Percentiles rank a stretch among this genome's conserved stretches.
These are phyloP conservation scores for Seriola aureovittata DNA, from an alignment of 2,113 vertebrate genomes.

Conservation along the genomic window DNA sequence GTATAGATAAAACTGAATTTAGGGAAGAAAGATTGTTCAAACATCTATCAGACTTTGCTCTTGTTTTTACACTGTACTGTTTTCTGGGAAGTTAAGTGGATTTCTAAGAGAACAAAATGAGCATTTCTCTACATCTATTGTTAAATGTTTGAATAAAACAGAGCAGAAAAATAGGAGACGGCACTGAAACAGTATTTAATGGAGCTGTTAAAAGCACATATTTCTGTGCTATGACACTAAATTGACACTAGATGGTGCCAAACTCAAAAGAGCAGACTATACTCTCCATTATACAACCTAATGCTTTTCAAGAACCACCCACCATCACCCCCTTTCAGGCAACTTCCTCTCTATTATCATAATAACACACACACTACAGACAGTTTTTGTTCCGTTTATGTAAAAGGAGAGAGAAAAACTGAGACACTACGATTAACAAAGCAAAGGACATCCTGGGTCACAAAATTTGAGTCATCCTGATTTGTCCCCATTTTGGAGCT, in stretches of 20 bases:
- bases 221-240: conserved; percentile 5
- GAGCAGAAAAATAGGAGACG: not conserved
- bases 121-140: not conserved
- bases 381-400: not conserved
- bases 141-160: not conserved
- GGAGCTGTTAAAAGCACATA: not conserved
- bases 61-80: not conserved
- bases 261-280: not conserved
- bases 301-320: conserved; percentile 58
- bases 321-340: not conserved
- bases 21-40: not conserved
- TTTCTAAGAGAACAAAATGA: too few species aligned
- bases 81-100: not conserved
- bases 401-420: not conserved
- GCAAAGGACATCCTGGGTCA: not conserved
- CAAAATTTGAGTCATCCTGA: conserved; percentile 29
- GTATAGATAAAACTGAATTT: not conserved
- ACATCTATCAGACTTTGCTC: not conserved
- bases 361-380: conserved; percentile 11
- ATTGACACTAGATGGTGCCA: conserved; percentile 70
- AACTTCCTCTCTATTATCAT: conserved; percentile 39
- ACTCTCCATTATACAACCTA: not conserved
- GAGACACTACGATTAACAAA: conserved; percentile 1
- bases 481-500: conserved; percentile 38
- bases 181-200: not conserved